phyloP scores from a whole-genome alignment of 2,797 vertebrate species.

The Centropyge bicolor region DNA sequence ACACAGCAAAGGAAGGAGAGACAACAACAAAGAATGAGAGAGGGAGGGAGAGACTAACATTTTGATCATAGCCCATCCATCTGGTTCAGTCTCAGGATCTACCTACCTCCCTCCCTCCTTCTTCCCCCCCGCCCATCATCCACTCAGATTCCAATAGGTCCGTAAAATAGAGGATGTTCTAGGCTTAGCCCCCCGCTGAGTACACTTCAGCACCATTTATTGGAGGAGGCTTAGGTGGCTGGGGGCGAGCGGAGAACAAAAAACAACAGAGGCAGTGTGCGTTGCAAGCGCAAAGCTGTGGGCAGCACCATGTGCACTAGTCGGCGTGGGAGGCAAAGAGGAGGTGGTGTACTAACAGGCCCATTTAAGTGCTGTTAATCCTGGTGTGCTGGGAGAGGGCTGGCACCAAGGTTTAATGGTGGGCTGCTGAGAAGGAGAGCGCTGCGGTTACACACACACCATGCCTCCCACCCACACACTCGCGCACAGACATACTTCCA shows the following conservation, averaged over 20 bases:
- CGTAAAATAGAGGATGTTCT: conserved; percentile 78
- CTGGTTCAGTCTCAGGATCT: conserved; percentile 56
- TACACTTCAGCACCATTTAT: conserved; percentile 77
- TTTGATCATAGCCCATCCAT: conserved; percentile 60
- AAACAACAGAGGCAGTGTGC: conserved; percentile 71
- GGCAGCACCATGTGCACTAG: conserved; percentile 69
- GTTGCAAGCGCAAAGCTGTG: conserved; percentile 64
- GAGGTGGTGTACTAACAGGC: conserved; percentile 75
- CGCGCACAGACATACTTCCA: conserved; percentile 28
- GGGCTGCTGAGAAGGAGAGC: conserved; percentile 75
- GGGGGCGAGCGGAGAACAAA: conserved; percentile 60
- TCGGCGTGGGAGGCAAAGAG: conserved; percentile 74
- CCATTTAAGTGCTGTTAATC: conserved; percentile 85
- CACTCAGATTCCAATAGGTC: conserved; percentile 72
- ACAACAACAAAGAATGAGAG: conserved; percentile 31
- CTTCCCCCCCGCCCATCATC: conserved; percentile 50
- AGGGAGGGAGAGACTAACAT: conserved; percentile 41
- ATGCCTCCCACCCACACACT: conserved; percentile 62
- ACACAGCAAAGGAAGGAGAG: conserved; percentile 28
- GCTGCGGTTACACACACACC: conserved; percentile 63
- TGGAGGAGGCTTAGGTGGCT: conserved; percentile 71
- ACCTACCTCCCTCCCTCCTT: conserved; percentile 10
- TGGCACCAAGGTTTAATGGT: conserved; percentile 78
- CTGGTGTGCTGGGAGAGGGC: conserved; percentile 77
- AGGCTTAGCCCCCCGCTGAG: conserved; percentile 72